These are phyloP conservation scores for Malthinus flaveolus DNA, from an alignment of 2,888 invertebrate species.

Conservation along the genomic window DNA sequence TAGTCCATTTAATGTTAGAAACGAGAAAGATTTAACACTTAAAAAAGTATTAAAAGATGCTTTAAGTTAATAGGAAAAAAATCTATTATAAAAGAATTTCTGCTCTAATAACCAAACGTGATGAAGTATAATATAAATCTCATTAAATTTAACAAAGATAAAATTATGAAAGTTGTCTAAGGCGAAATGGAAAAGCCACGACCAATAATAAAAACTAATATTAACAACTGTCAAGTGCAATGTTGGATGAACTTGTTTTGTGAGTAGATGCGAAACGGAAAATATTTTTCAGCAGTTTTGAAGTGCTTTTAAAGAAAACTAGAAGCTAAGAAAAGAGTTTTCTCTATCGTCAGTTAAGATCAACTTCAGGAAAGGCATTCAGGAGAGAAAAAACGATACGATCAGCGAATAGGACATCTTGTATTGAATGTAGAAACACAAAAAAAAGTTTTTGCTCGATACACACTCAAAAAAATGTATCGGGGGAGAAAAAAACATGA, in stretches of 20 bases:
- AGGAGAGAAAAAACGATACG: conserved; percentile 9
- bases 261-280: conserved; percentile 31
- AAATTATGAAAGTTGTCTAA: conserved; percentile 16
- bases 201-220: conserved; percentile 31
- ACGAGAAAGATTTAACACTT: too few relatives aligned
- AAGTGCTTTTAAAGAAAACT: conserved; percentile 42
- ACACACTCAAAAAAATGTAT: conserved; percentile 1
- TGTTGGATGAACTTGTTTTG: conserved; percentile 26
- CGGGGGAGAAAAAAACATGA: neutral
- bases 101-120: conserved; percentile 14
- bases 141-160: conserved; percentile 20
- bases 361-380: conserved; percentile 37
- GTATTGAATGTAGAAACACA: conserved; percentile 1
- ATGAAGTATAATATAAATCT: conserved; percentile 19
- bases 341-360: conserved; percentile 45
- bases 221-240: conserved; percentile 29
- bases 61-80: too few relatives aligned
- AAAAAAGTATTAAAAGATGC: too few relatives aligned
- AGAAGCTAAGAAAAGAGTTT: conserved; percentile 43
- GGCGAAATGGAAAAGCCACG: conserved; percentile 15
- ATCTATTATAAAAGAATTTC: neutral
- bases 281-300: conserved; percentile 35
- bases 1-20: too few relatives aligned
- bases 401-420: conserved; percentile 6
- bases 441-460: conserved; percentile 3